Conservation (phyloP, 92 coral and sea anemone species). For the Virgularia gustaviana region DNA sequence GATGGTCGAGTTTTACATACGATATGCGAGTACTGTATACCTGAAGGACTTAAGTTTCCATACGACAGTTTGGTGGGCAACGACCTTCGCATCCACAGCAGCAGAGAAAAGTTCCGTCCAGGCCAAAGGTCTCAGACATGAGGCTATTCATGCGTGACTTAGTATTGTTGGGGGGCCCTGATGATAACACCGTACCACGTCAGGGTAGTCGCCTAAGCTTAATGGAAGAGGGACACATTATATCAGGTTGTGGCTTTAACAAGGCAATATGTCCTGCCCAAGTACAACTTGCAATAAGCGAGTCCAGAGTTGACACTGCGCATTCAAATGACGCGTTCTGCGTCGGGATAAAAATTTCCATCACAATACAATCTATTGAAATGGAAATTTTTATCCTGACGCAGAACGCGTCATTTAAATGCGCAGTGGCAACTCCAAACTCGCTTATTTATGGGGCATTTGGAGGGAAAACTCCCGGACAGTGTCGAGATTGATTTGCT, state of each 20-base stretch:
- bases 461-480: not conserved
- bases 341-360: no score
- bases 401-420: no score
- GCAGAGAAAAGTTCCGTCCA: slow-evolving; percentile 4
- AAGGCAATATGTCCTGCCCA: not conserved
- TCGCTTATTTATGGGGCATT: not conserved
- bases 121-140: not conserved
- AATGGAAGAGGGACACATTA: not conserved
- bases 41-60: not conserved
- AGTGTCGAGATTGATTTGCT: not conserved
- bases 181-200: slow-evolving; percentile 11
- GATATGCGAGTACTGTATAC: not conserved
- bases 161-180: not conserved
- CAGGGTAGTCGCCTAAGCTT: not conserved
- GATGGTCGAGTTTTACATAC: not conserved
- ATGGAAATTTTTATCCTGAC: no score
- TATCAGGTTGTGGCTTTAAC: slow-evolving; percentile 1
- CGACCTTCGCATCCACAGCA: not conserved
- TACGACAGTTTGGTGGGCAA: not conserved
- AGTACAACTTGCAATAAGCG: no score
- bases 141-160: slow-evolving; percentile 6
- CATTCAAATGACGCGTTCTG: no score
- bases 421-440: no score
- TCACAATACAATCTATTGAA: no score
- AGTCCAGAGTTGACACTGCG: no score